Percentiles rank a stretch among this genome's conserved stretches.
Conservation (phyloP, 1,140 invertebrate genomes). For the Pissodes strobi region DNA sequence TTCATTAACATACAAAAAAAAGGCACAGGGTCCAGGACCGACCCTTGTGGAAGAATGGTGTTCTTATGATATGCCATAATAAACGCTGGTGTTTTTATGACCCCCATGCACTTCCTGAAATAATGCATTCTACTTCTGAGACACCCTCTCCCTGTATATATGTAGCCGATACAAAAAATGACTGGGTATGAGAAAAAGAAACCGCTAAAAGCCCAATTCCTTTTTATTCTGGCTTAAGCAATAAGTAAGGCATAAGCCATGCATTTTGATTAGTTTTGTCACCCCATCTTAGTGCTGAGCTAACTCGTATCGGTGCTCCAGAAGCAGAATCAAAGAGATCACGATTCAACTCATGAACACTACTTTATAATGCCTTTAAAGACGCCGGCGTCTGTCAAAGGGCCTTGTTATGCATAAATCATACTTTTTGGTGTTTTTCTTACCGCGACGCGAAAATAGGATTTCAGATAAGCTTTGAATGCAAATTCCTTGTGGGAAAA, state of each 20-base stretch:
- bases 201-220: slow-evolving; percentile 3
- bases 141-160: no score
- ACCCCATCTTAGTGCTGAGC: slow-evolving; percentile 25
- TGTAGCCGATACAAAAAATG: no score
- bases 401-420: slow-evolving; percentile 39
- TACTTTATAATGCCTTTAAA: slow-evolving; percentile 38
- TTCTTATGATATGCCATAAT: no score
- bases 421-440: slow-evolving; percentile 32
- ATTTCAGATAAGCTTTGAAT: slow-evolving; percentile 35
- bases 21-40: no score
- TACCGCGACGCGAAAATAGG: slow-evolving; percentile 31
- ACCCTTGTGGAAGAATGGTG: no score
- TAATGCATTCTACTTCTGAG: no score
- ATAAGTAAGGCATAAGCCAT: slow-evolving; percentile 26
- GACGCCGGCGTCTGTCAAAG: slow-evolving; percentile 33
- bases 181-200: no score
- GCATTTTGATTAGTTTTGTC: slow-evolving; percentile 34
- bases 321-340: slow-evolving; percentile 31
- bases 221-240: slow-evolving; percentile 28
- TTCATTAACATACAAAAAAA: no score
- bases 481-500: slow-evolving; percentile 31
- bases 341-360: slow-evolving; percentile 32
- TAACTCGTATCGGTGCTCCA: slow-evolving; percentile 25
- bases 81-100: no score
- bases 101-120: no score